Evolutionary conservation across 2,797 vertebrate species (phyloP).

Genomic region (Malurus leucopterus): DNA sequence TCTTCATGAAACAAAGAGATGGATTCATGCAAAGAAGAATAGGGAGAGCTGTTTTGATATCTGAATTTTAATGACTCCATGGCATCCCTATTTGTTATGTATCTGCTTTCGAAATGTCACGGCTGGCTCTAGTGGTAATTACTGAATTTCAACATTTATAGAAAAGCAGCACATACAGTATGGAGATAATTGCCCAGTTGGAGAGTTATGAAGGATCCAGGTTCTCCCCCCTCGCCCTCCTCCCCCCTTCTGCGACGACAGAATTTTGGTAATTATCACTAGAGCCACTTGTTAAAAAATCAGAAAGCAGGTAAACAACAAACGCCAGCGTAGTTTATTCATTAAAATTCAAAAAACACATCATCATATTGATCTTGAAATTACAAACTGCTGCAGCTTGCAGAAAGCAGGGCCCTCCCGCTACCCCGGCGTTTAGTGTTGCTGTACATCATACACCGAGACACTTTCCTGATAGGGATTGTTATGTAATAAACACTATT

Average conservation of each 20-base stretch:
- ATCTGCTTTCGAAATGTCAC: constrained; percentile 69
- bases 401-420: background rate
- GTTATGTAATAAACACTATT: constrained; percentile 12
- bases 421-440: background rate
- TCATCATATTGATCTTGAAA: constrained; percentile 57
- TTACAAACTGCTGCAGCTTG: constrained; percentile 19
- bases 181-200: constrained; percentile 70
- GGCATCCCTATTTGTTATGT: constrained; percentile 66
- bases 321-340: constrained; percentile 51
- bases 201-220: constrained; percentile 63
- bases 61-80: constrained; percentile 70
- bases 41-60: constrained; percentile 51
- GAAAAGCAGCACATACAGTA: constrained; percentile 58
- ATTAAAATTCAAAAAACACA: constrained; percentile 60
- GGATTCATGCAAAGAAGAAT: constrained; percentile 41
- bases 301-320: constrained; percentile 70
- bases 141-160: constrained; percentile 68
- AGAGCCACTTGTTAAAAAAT: constrained; percentile 65
- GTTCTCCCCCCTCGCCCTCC: background rate
- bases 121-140: constrained; percentile 68
- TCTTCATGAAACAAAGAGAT: constrained; percentile 56
- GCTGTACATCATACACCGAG: background rate
- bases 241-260: constrained; percentile 36
- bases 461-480: background rate
- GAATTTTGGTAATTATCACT: constrained; percentile 67